phyloP scores from a whole-genome alignment of 2,888 invertebrate species.

The Micoletzkya japonica region DNA sequence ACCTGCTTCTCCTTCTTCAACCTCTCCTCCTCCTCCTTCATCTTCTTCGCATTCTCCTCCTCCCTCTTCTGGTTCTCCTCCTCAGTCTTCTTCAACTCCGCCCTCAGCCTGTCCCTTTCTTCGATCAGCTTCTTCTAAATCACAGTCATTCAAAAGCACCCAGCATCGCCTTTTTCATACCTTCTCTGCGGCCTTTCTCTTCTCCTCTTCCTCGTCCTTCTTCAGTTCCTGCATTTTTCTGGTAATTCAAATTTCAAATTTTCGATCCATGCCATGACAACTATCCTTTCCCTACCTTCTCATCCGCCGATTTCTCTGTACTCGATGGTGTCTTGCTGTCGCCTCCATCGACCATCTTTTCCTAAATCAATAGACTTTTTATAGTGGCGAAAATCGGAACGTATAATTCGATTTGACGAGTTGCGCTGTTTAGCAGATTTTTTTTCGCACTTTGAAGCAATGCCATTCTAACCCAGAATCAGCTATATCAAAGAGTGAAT shows the following conservation, averaged over 20 bases:
- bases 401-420: too few relatives aligned
- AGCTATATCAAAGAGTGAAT: too few relatives aligned
- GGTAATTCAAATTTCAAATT: too few relatives aligned
- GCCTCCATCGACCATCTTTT: conserved; percentile 3
- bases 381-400: too few relatives aligned
- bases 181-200: neutral
- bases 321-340: conserved; percentile 1
- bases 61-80: neutral
- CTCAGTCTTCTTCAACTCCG: neutral
- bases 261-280: too few relatives aligned
- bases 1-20: neutral
- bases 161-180: neutral
- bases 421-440: too few relatives aligned
- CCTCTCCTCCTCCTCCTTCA: neutral
- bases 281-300: too few relatives aligned
- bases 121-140: conserved; percentile 15
- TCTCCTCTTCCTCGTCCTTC: neutral
- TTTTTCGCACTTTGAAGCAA: too few relatives aligned
- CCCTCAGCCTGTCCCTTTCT: neutral
- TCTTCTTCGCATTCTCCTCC: neutral
- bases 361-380: too few relatives aligned
- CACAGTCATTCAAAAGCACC: conserved; percentile 11
- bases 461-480: too few relatives aligned
- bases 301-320: too few relatives aligned
- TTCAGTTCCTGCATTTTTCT: neutral